phyloP scores from a whole-genome alignment of 2,113 vertebrate genomes.

The Pleuronectes platessa region DNA sequence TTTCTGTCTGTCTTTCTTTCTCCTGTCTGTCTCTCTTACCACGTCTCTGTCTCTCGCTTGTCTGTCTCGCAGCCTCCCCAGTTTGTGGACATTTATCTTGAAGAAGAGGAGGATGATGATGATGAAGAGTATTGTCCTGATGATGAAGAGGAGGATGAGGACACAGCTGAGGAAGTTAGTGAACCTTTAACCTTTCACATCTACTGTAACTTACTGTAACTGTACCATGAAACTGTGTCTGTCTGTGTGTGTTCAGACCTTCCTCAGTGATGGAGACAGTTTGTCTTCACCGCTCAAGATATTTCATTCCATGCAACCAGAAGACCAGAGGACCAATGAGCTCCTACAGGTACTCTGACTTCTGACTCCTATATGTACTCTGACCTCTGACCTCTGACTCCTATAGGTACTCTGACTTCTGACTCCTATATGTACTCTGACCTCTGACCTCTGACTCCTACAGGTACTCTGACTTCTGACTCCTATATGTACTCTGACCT shows the following conservation, averaged over 20 bases:
- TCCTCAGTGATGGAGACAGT: conserved; percentile 93
- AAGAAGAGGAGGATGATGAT: conserved; percentile 96
- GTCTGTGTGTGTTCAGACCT: conserved; percentile 75
- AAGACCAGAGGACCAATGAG: not conserved
- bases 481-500: not conserved
- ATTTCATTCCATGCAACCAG: conserved; percentile 31
- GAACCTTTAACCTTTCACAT: not conserved
- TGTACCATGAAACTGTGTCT: not conserved
- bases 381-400: not conserved
- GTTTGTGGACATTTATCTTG: conserved; percentile 95
- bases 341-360: conserved; percentile 28
- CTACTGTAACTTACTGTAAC: no score
- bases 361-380: not conserved
- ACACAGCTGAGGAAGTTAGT: conserved; percentile 88
- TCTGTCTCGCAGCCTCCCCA: conserved; percentile 85
- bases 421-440: no score
- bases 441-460: not conserved
- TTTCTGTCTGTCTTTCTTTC: not conserved
- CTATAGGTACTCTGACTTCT: not conserved
- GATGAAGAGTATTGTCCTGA: conserved; percentile 97
- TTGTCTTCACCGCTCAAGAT: conserved; percentile 87
- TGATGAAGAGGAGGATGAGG: conserved; percentile 95
- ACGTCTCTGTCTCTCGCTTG: not conserved
- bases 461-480: not conserved
- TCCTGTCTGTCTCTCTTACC: not conserved